Base-by-base conservation (phyloP, 1,140 invertebrate species). In the Colletes latitarsis region DNA sequence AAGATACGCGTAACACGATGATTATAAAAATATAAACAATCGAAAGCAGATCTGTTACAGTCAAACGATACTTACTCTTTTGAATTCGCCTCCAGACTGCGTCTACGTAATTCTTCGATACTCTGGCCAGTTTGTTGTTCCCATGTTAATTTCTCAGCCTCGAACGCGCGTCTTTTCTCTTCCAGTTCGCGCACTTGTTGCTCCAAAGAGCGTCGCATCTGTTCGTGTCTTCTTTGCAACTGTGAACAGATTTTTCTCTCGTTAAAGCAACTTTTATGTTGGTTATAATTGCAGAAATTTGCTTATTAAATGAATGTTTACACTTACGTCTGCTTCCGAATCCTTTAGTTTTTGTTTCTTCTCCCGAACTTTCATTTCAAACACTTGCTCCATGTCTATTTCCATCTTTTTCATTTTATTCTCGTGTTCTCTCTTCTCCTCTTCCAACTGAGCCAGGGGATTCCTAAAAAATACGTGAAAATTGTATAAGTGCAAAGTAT, bases 401-500 rank as follows among this genome's bases (percentile, higher is more conserved):
- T 98, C 97, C 97, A 99, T 98, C 92, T 98, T 98, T 92, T 98
- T 98, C 96, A 99, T 98, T 93, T 99, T 99, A 58, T 96, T 94
- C 90, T 99, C 98, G 88, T 99, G 98, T 90, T 99, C 98, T 74
- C 97, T 96, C 92, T 99, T 99, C 91, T 99, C 98, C 91, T 99
- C 98, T 92, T 99, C 98, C 96, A 99, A 98, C 93, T 99, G 98
- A 81, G 98, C 97, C 82, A 99, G 94, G 66, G 98, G 98, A 95
- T 99, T 99, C 96, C 97, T 98, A 92, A 17, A 92, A 94, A 93
- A 73, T 12, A 73, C 43, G 53, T 14, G 17, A 57, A 57, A 67
- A 19, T 30, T 14, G 21, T 55, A 39, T 49, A 1, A 91, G 92
- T 89, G 74, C 62, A 82, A 84, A 39, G 30, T 30, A 19, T 60